Conservation (phyloP, 2,888 invertebrate genomes). For the Masnerella sp. region DNA sequence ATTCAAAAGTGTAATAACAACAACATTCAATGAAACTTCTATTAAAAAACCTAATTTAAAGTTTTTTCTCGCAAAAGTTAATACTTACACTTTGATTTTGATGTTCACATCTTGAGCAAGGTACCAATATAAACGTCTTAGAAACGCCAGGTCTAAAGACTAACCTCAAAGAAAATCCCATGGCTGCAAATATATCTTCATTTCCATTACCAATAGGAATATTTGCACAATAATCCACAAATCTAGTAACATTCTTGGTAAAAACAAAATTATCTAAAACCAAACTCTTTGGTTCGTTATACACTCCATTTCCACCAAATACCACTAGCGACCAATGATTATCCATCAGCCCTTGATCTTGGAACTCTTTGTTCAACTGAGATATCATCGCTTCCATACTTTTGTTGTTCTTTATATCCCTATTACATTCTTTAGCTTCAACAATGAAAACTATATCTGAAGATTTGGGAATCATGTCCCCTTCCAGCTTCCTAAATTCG, state of each 20-base stretch:
- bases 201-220: slow-evolving; percentile 83
- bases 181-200: slow-evolving; percentile 86
- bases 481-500: slow-evolving; percentile 83
- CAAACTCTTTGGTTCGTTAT: slow-evolving; percentile 85
- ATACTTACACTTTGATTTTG: slow-evolving; percentile 82
- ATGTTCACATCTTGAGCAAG: slow-evolving; percentile 87
- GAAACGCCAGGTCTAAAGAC: slow-evolving; percentile 91
- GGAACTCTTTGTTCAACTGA: slow-evolving; percentile 84
- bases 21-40: background rate
- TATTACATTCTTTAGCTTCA: slow-evolving; percentile 91
- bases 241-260: slow-evolving; percentile 78
- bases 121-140: slow-evolving; percentile 88
- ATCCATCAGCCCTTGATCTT: slow-evolving; percentile 81
- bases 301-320: slow-evolving; percentile 89
- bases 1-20: slow-evolving; percentile 3
- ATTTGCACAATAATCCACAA: slow-evolving; percentile 84
- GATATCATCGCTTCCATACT: slow-evolving; percentile 85
- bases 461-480: slow-evolving; percentile 80
- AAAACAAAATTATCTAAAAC: slow-evolving; percentile 85
- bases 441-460: slow-evolving; percentile 93
- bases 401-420: slow-evolving; percentile 82
- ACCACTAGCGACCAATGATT: slow-evolving; percentile 90
- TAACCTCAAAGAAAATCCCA: slow-evolving; percentile 85
- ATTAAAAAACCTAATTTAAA: too few relatives aligned
- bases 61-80: background rate